Percentiles rank a stretch among this genome's conserved stretches.
phyloP scores from a whole-genome alignment of 2,113 vertebrate species.

The Pluvialis apricaria region DNA sequence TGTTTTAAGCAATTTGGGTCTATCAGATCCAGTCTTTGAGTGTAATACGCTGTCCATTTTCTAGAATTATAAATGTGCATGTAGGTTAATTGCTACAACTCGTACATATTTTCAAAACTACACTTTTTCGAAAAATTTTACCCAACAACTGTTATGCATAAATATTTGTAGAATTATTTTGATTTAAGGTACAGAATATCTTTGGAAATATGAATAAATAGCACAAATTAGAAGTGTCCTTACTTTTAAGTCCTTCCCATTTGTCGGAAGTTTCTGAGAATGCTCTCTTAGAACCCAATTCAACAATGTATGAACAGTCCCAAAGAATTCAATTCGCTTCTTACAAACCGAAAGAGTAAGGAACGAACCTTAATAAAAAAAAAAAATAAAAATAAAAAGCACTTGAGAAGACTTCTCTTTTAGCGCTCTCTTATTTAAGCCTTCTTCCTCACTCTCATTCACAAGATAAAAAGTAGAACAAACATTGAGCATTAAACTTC shows the following conservation, averaged over 20 bases:
- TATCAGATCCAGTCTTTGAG: constrained; percentile 84
- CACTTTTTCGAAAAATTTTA: constrained; percentile 34
- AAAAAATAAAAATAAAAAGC: too few species aligned
- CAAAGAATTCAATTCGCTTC: not conserved
- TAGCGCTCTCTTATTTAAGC: not conserved
- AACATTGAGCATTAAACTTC: not conserved
- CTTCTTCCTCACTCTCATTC: not conserved
- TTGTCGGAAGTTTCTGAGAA: not conserved
- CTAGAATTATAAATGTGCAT: constrained; percentile 81
- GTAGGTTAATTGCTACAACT: constrained; percentile 84
- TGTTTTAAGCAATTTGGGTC: constrained; percentile 86
- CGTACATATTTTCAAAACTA: constrained; percentile 70
- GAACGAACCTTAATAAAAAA: not conserved
- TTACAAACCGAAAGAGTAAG: not conserved
- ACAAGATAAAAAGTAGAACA: not conserved
- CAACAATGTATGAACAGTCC: not conserved
- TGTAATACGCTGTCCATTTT: constrained; percentile 78
- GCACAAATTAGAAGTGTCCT: not conserved
- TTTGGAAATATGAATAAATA: constrained; percentile 9
- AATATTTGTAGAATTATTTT: constrained; percentile 4
- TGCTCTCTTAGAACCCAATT: not conserved
- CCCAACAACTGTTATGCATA: not conserved
- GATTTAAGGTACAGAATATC: not conserved
- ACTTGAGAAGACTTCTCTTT: not conserved
- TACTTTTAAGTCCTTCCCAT: not conserved